Conservation (phyloP, 1,140 invertebrate species). For the Drosophila ohnishii region DNA sequence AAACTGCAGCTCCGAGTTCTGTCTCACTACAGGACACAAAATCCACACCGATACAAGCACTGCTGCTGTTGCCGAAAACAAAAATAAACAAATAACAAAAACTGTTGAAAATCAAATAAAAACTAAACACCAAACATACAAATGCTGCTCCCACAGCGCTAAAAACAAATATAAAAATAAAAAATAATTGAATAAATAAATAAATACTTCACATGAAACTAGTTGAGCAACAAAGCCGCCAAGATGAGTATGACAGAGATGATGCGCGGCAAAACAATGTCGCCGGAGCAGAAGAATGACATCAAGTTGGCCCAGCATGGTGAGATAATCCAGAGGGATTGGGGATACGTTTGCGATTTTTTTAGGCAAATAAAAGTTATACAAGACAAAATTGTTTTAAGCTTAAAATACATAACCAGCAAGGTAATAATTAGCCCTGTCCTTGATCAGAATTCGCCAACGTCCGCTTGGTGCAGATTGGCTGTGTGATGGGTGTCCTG, state of each 20-base stretch:
- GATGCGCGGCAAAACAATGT: conserved; percentile 21
- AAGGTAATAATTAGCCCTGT: neutral
- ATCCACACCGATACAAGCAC: conserved; percentile 11
- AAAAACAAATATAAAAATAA: neutral
- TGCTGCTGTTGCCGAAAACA: conserved; percentile 1
- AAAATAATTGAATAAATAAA: conserved; percentile 2
- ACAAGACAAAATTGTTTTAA: neutral
- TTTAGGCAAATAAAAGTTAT: neutral
- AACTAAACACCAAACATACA: neutral
- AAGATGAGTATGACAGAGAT: conserved; percentile 45
- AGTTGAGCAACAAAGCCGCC: neutral
- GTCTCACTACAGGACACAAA: conserved; percentile 1
- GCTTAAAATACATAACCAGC: neutral
- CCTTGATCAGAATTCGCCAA: conserved; percentile 38
- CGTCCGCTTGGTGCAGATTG: conserved; percentile 32
- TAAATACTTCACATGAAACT: conserved; percentile 1
- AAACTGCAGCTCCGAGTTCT: conserved; percentile 14
- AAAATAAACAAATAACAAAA: neutral
- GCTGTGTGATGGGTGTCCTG: conserved; percentile 32
- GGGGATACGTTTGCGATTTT: too few relatives aligned
- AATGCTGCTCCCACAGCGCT: conserved; percentile 1
- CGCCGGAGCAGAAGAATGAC: conserved; percentile 9
- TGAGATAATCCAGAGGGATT: neutral
- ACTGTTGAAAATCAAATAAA: conserved; percentile 4
- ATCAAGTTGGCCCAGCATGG: conserved; percentile 38